Conservation (phyloP, 2,113 vertebrate species). For the Nycticryphes semicollaris region DNA sequence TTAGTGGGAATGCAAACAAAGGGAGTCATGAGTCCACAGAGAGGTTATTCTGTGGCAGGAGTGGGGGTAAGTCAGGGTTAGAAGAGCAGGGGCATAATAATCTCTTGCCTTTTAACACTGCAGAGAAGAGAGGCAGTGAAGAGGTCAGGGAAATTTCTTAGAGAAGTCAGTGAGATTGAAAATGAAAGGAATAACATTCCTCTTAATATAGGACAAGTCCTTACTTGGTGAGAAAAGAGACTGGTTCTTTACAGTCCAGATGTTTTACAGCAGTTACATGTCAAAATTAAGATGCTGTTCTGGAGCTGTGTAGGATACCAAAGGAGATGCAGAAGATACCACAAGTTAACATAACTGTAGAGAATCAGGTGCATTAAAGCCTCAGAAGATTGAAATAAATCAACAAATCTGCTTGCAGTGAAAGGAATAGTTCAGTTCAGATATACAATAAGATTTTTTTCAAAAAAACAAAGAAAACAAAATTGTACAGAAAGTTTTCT, state of each 20-base stretch:
- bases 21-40: neutral
- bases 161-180: neutral
- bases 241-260: neutral
- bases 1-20: neutral
- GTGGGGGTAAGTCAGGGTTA: neutral
- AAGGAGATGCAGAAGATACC: neutral
- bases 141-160: neutral
- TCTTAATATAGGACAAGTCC: neutral
- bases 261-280: neutral
- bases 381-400: neutral
- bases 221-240: neutral
- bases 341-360: neutral
- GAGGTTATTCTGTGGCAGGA: accelerated
- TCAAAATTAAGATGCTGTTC: neutral
- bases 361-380: neutral
- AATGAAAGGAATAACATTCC: neutral
- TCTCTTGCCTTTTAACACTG: neutral
- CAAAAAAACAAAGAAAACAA: accelerated
- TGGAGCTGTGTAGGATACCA: neutral
- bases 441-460: neutral
- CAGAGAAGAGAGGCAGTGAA: neutral
- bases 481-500: neutral
- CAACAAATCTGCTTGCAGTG: neutral
- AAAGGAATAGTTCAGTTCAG: neutral
- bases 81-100: neutral